A percentile compares a stretch with the other conserved stretches of the same genome.
Conservation (phyloP, 2,888 invertebrate genomes). For the Lochmaea capreae region DNA sequence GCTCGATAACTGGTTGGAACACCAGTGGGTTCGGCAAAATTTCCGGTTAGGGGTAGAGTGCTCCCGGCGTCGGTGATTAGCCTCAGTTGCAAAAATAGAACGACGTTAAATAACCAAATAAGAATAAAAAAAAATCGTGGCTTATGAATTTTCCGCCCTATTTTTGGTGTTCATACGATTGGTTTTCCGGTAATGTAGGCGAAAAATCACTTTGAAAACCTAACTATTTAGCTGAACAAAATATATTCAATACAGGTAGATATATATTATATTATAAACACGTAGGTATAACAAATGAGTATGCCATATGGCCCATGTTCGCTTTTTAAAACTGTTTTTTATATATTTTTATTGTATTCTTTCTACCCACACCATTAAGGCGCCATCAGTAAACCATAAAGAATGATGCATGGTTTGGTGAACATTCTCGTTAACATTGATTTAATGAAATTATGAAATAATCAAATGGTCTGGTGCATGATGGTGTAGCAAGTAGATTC, state of each 20-base stretch:
- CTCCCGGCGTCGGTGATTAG: too few relatives aligned
- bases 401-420: slow-evolving; percentile 32
- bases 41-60: too few relatives aligned
- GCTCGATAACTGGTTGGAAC: too few relatives aligned
- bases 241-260: background rate
- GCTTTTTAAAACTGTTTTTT: slow-evolving; percentile 15
- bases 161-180: too few relatives aligned
- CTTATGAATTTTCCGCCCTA: too few relatives aligned
- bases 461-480: slow-evolving; percentile 27
- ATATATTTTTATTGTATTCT: slow-evolving; percentile 15
- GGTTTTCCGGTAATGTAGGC: too few relatives aligned
- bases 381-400: slow-evolving; percentile 34
- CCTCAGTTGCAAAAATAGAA: too few relatives aligned
- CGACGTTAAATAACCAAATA: too few relatives aligned
- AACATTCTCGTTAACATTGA: slow-evolving; percentile 32
- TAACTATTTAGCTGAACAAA: background rate
- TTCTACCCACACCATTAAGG: slow-evolving; percentile 30
- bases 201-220: background rate
- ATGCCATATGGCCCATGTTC: slow-evolving; percentile 30
- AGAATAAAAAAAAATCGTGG: too few relatives aligned
- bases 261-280: background rate
- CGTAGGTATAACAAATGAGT: slow-evolving; percentile 27
- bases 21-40: too few relatives aligned
- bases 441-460: slow-evolving; percentile 36
- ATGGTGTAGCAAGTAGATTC: background rate